These are phyloP conservation scores for Thumatha senex DNA, from an alignment of 2,888 invertebrate genomes.

Conservation along the genomic window DNA sequence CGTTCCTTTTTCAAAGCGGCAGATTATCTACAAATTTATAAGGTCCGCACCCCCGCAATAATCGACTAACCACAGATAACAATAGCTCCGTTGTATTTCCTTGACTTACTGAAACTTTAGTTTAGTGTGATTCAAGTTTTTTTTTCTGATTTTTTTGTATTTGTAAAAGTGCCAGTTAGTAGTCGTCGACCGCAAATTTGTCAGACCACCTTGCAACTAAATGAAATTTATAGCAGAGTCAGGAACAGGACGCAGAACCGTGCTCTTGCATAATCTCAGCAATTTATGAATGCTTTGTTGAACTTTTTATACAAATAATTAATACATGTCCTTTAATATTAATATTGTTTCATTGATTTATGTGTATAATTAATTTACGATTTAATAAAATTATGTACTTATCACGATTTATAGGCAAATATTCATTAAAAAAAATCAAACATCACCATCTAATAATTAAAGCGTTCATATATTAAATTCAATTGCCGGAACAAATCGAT, in stretches of 20 bases:
- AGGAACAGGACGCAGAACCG: constrained; percentile 75
- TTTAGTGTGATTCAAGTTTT: constrained; percentile 28
- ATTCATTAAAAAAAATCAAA: no score
- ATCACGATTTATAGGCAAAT: no score
- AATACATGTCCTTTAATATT: constrained; percentile 41
- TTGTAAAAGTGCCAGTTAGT: constrained; percentile 54
- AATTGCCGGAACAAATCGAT: constrained; percentile 35
- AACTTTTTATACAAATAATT: constrained; percentile 55
- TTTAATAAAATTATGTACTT: neutral
- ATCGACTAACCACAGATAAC: constrained; percentile 43
- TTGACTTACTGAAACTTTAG: constrained; percentile 26
- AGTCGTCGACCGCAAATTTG: constrained; percentile 79
- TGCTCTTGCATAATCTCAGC: constrained; percentile 79
- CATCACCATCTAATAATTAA: constrained; percentile 9
- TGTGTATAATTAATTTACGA: neutral
- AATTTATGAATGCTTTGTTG: constrained; percentile 76
- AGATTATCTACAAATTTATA: constrained; percentile 39
- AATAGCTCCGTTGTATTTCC: constrained; percentile 19
- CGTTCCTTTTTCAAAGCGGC: constrained; percentile 31
- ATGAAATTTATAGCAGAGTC: constrained; percentile 79
- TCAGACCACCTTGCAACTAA: constrained; percentile 81
- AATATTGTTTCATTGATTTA: constrained; percentile 3
- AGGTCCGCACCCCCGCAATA: constrained; percentile 34
- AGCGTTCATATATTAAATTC: constrained; percentile 20
- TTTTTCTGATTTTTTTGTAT: constrained; percentile 49